Evolutionary conservation across 2,888 invertebrate species (phyloP).

Genomic region (Iselma pallidipennis): DNA sequence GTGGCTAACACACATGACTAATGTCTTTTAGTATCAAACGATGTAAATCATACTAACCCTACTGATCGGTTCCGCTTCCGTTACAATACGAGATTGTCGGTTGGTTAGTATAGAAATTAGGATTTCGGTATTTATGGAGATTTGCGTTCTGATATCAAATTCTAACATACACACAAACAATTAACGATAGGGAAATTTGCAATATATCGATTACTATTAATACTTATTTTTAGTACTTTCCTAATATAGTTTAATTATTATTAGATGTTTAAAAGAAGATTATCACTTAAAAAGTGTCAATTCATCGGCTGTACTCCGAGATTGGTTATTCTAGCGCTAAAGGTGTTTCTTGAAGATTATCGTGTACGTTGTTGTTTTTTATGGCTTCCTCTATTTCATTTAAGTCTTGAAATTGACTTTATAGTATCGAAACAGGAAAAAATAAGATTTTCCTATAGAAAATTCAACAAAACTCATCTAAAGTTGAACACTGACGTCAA

Average conservation of each 20-base stretch:
- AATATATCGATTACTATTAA: not conserved
- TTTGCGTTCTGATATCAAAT: not conserved
- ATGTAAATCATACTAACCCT: conserved; percentile 35
- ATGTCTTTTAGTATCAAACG: conserved; percentile 36
- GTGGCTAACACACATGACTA: conserved; percentile 36
- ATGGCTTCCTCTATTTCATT: not conserved
- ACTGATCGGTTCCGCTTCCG: conserved; percentile 31
- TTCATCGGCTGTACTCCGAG: too few species aligned
- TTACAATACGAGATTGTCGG: conserved; percentile 24
- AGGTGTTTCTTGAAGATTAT: not conserved
- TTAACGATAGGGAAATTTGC: not conserved
- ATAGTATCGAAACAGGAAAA: not conserved
- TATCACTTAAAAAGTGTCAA: too few species aligned
- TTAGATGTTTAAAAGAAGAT: too few species aligned
- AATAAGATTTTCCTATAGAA: conserved; percentile 21
- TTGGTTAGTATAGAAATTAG: conserved; percentile 11
- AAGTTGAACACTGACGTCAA: conserved; percentile 29
- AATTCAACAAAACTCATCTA: conserved; percentile 23
- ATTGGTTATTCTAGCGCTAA: not conserved
- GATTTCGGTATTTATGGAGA: conserved; percentile 13
- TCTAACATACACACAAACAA: too few species aligned
- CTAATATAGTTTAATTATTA: too few species aligned
- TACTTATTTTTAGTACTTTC: too few species aligned
- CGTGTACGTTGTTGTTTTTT: not conserved
- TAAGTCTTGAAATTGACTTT: not conserved